Base-by-base conservation (phyloP, 2,888 invertebrate species). In the Amorpha juglandis region DNA sequence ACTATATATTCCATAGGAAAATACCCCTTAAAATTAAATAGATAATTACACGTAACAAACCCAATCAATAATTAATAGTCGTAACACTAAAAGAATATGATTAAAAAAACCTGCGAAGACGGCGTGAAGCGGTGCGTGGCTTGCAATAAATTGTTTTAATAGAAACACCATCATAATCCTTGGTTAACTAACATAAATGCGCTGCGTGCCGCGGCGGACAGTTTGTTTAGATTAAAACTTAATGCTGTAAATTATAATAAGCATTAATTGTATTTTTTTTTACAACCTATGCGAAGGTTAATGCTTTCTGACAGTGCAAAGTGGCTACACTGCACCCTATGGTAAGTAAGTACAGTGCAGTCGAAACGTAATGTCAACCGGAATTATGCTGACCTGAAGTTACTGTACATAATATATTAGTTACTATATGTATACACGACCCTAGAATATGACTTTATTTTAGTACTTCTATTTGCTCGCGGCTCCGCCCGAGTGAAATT, bases 171-270 rank as follows among this genome's bases (percentile, higher is more conserved):
- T 83, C 82, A 84, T 92, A 91, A 92, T 92, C 92, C 89, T 78
- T 74, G 85, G 86, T 86, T 91, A 92, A 92, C 90, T 90, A 91
- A 89, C 91, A 91, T 90, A 85, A 91, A 91, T 91, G 90, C 87
- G 78, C 83, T 82, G 81, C 75, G 79, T 74, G 78, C 62, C 69
- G 77, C 74, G 70, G 67, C 69, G 71, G 81, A 82, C 88, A 88
- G 83, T 92, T 91, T 92, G 89, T 92, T 89, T 88, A 91, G 89
- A 92, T 92, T 92, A 91, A 87, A 91, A 89, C 82, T 71, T 87
- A 87, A 88, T 85, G 71, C 81, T 75, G 69, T 74, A 73, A 77
- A 76, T 76, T 78, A 83, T 82, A 85, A 87, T 86, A 88, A 45
- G 50, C 48, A 63, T 51, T 38, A 12, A 58, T 19, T 58, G 11